Base-by-base conservation (phyloP, 2,888 invertebrate species). In the Anthophora plumipes region DNA sequence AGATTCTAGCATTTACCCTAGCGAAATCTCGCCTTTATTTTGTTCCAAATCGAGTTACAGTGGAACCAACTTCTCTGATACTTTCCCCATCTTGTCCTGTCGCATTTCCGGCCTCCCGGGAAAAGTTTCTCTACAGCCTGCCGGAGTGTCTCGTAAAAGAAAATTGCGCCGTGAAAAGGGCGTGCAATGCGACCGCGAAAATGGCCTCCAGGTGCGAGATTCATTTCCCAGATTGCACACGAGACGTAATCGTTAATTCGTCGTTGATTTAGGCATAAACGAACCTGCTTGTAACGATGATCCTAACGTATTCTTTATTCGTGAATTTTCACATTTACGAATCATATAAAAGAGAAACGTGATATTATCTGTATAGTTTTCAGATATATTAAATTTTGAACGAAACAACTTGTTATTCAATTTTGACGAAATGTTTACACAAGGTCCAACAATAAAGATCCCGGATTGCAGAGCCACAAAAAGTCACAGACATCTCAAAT, bases 11-110 rank as follows among this genome's bases (percentile, higher is more conserved):
- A 22, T 69, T 78, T 37, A 66, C 73, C 25, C 64, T 25, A 8
- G 48, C 52, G 41, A 61, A 80, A 80, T 73, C 81, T 61, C 76
- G 52, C 60, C 69, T 80, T 80, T 82, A 82, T 81, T 76, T 66
- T 68, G 64, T 69, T 55, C 66, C n/a, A 73, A 82, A 82, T 82
- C 82, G 81, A 82, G 82, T 81, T 82, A 82, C 63, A 55, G 80
- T 76, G 39, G 52, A 63, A 59, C 25, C 54, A 73, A 66, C 77
- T 63, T 54, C 60, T 37, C 48, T 64, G 54, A 59, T 57, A 70
- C 59, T 64, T 74, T 55, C 68, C 50, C 73, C 63, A 75, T 71
- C 63, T 72, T 74, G 68, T 74, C 69, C 68, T 52, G 50, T 60
- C 50, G 59, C 68, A 39, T 69, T 73, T 39, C 25, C 25, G 22